phyloP scores from a whole-genome alignment of 2,113 vertebrate genomes.

The Catharus fuscescens region DNA sequence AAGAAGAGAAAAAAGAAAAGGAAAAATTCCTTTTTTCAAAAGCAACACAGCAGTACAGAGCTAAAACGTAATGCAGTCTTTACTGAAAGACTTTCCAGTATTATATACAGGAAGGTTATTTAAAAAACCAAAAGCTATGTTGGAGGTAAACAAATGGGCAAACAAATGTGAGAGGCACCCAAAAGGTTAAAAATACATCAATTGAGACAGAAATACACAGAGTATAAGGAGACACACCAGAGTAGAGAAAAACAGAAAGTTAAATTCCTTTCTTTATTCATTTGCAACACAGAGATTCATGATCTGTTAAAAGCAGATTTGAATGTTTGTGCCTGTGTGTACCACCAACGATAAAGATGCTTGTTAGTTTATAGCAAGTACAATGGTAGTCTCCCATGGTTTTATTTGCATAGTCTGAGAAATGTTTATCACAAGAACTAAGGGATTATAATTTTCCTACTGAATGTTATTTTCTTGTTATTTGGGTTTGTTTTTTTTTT shows the following conservation, averaged over 20 bases:
- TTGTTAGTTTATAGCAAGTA: not conserved
- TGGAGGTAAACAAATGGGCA: not conserved
- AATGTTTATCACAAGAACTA: not conserved
- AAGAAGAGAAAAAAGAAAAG: not conserved
- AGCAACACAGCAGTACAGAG: not conserved
- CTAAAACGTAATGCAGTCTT: not conserved
- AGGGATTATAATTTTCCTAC: not conserved
- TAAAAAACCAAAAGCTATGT: not conserved
- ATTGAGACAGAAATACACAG: not conserved
- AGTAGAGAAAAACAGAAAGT: not conserved
- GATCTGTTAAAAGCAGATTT: not conserved
- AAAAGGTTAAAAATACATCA: not conserved
- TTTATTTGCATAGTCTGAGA: not conserved
- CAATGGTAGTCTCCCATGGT: not conserved
- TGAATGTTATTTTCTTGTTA: not conserved
- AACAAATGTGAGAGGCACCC: not conserved
- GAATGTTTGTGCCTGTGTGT: not conserved
- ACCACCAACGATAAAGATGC: not conserved
- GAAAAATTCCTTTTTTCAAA: not conserved
- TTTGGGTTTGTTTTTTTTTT: not conserved
- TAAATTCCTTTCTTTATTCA: not conserved
- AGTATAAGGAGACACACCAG: not conserved
- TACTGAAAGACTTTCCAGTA: not conserved
- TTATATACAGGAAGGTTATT: not conserved
- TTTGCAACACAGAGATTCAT: not conserved